phyloP scores from a whole-genome alignment of 2,888 invertebrate species.

The Ophioninae sp. region DNA sequence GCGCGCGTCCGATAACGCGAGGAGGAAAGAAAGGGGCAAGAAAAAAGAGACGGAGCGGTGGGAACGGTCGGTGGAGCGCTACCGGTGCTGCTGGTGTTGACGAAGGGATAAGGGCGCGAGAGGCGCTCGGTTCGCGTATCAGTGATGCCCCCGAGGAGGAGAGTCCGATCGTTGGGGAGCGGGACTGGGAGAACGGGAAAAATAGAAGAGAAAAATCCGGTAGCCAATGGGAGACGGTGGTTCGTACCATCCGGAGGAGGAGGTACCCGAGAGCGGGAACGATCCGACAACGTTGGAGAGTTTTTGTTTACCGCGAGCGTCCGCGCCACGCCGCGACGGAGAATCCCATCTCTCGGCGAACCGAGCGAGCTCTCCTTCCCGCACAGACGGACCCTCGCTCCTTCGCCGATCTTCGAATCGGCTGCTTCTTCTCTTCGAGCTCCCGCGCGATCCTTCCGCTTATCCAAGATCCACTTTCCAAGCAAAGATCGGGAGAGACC shows the following conservation, averaged over 20 bases:
- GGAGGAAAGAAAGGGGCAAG: constrained; percentile 51
- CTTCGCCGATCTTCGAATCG: constrained; percentile 49
- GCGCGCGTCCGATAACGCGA: constrained; percentile 24
- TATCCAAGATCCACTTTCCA: constrained; percentile 1
- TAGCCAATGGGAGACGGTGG: constrained; percentile 72
- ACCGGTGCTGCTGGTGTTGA: constrained; percentile 35
- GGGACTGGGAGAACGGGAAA: constrained; percentile 59
- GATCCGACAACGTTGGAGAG: constrained; percentile 80
- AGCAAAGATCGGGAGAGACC: background rate
- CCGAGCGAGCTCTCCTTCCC: background rate
- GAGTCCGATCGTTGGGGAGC: constrained; percentile 37
- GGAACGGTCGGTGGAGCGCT: constrained; percentile 13
- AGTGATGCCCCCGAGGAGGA: constrained; percentile 54
- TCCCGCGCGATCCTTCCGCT: constrained; percentile 30
- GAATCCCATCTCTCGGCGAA: constrained; percentile 68
- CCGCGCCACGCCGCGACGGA: constrained; percentile 60
- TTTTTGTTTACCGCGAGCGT: constrained; percentile 78
- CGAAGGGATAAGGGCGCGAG: constrained; percentile 54
- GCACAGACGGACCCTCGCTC: too few species aligned
- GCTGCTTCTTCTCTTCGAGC: constrained; percentile 44
- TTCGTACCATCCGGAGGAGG: constrained; percentile 61
- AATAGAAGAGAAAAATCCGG: constrained; percentile 74
- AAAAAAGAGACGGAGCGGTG: constrained; percentile 38
- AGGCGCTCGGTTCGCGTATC: constrained; percentile 48
- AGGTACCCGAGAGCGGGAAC: constrained; percentile 71